phyloP scores from a whole-genome alignment of 2,888 invertebrate genomes.

The Archips xylosteana region DNA sequence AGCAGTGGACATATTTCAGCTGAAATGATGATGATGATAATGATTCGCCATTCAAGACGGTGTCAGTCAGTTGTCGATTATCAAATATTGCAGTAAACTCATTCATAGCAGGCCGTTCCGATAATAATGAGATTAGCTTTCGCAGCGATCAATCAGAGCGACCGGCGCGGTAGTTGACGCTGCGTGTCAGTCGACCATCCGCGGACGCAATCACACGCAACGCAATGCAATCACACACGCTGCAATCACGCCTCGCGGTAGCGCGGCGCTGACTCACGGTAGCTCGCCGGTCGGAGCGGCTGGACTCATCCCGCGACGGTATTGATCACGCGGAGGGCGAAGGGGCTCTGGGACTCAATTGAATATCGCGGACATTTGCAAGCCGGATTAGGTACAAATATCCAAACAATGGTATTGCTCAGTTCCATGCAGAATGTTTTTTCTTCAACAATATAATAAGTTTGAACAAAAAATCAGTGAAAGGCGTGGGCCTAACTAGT shows the following conservation, averaged over 20 bases:
- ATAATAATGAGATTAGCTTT: background rate
- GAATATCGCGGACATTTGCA: background rate
- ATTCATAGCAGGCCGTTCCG: conserved; percentile 11
- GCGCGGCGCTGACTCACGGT: background rate
- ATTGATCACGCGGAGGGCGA: background rate
- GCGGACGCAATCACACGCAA: conserved; percentile 12
- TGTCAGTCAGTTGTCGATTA: too few species aligned
- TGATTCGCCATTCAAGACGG: too few species aligned
- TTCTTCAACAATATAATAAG: background rate
- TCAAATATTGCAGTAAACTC: background rate
- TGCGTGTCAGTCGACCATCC: conserved; percentile 14
- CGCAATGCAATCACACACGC: conserved; percentile 2
- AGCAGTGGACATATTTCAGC: background rate
- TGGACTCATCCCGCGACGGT: background rate
- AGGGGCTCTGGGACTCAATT: background rate
- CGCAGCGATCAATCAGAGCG: conserved; percentile 22
- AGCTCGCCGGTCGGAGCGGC: background rate
- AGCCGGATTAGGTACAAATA: background rate
- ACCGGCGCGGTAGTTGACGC: background rate
- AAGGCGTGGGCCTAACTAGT: too few species aligned
- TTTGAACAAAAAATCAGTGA: too few species aligned
- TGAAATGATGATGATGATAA: background rate
- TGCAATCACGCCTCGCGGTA: background rate
- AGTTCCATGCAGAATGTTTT: background rate
- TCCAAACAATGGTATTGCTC: background rate